Base-by-base conservation (phyloP, 2,888 invertebrate genomes). In the Troilus luridus region DNA sequence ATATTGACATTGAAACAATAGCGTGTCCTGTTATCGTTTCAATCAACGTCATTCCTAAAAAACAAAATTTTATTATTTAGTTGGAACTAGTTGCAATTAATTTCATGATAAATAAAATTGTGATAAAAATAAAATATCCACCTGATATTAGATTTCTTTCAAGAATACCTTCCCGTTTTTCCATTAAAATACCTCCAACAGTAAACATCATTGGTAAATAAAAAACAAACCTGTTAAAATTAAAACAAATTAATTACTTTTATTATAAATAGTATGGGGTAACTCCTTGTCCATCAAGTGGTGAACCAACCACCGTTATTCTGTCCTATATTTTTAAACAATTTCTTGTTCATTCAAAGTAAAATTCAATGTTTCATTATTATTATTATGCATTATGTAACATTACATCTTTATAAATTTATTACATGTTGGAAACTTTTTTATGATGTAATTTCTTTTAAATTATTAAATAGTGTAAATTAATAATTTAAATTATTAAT, bases 191-290 rank as follows among this genome's bases (percentile, higher is more conserved):
- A 41, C 93, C 93, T 41, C 93, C 93, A n/a, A 93, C 93, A 24
- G 93, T 93, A 88, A 93, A 93, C 90, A 93, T 93, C 93, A 93
- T 93, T 17, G 93, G 93, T 19, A 93, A 92, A 90, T 93, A 93
- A 88, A 93, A 93, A 90, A 93, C 93, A 90, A 93, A 93, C 90
- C 93, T 93, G 92, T 81, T 91, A 1, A 88, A 85, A 85, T 85
- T 56, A 24, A 21, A 88, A n/a, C 9, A 81, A 58, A 85, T 58
- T 90, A 90, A 58, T 58, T 77, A 90, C n/a, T 59, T 58, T 88
- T 19, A 27, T 60, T 64, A 89, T 62, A 54, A 54, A 59, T n/a
- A 56, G 12, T 17, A 77, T 5, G 27, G 17, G 41, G 41, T n/a
- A n/a, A n/a, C n/a, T n/a, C n/a, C n/a, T n/a, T n/a, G n/a, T n/a